Base-by-base conservation (phyloP, 2,888 invertebrate genomes). In the Tethea ocularis region DNA sequence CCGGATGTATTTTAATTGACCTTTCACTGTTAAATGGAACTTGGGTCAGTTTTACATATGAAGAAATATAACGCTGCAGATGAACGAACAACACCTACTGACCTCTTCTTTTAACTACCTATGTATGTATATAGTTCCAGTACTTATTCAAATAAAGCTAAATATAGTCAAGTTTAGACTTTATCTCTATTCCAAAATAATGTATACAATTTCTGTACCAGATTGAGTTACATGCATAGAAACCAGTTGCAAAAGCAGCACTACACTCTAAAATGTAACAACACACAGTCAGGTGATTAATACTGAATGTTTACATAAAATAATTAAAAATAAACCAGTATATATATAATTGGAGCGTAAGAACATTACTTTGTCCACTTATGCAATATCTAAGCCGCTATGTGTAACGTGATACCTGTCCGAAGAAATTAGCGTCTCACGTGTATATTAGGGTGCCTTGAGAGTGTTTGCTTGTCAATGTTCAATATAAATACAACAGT, bases 321-420 rank as follows among this genome's bases (percentile, higher is more conserved):
- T 78, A 74, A 75, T 77, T 82, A 79, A 76, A 71, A 77, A 75
- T 73, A 69, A 84, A 87, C 88, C 84, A 80, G 87, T 87, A 74
- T 71, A 57, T 71, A 75, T 75, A 78, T 83, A 88, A 89, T 86
- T 91, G 81, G 90, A 86, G 88, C 90, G 82, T 83, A 84, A 88
- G 82, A 86, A 85, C 81, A 84, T 85, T 84, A 86, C 81, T 60
- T 59, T 74, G 71, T 62, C 46, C 67, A 72, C 69, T 83, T 85
- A 83, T 75, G 82, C 78, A 86, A 84, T 77, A 63, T 75, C 74
- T 71, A 73, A 75, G 72, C 70, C 72, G 65, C 33, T 67, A 72
- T 74, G 66, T 80, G 80, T 81, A 78, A 86, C 77, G 66, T 74
- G 83, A 83, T 76, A 83, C 77, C 84, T 85, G 86, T 85, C 86